Base-by-base conservation (phyloP, 2,797 vertebrate species). In the Emys orbicularis region DNA sequence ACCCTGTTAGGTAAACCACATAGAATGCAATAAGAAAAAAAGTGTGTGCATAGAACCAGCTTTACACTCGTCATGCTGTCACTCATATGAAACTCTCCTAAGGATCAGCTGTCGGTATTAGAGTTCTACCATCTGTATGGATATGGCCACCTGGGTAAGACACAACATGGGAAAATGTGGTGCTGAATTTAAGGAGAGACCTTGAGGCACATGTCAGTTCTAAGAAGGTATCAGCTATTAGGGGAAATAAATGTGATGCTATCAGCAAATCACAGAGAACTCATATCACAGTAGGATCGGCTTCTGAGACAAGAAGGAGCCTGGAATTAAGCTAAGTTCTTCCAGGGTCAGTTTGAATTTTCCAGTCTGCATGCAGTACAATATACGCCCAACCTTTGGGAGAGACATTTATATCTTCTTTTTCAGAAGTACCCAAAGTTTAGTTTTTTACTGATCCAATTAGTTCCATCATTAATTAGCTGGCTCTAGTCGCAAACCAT, bases 261-360 rank as follows among this genome's bases (percentile, higher is more conserved):
- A 88, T 49, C 41, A 94, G 89, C 86, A 92, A 94, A 94, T 94
- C 54, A 68, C 52, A 31, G 83, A 29, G 49, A 95, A 89, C 2
- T 76, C 6, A 94, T 90, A 88, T 94, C 52, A 0, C 81, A 92
- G 92, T 57, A 83, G 84, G 92, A 79, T 86, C 44, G 49, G 27
- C 4, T 49, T 77, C 79, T 65, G 81, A 91, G 87, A 72, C 13
- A 5, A 84, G 83, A 83, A 88, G 81, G 89, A 91, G 82, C 86
- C 84, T 84, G 59, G 53, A 49, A 87, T 29, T 65, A 90, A 94
- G 85, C 86, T 85, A 86, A 95, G 16, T 19, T 83, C 89, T 13
- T 84, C 27, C 2, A 81, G 92, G 94, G 94, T 95, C 92, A 96
- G 92, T 96, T 83, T 97, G 97, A 96, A 72, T 72, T 72, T 72